Evolutionary conservation across 2,113 vertebrate species (phyloP).

Genomic region (Nycticorax nycticorax): DNA sequence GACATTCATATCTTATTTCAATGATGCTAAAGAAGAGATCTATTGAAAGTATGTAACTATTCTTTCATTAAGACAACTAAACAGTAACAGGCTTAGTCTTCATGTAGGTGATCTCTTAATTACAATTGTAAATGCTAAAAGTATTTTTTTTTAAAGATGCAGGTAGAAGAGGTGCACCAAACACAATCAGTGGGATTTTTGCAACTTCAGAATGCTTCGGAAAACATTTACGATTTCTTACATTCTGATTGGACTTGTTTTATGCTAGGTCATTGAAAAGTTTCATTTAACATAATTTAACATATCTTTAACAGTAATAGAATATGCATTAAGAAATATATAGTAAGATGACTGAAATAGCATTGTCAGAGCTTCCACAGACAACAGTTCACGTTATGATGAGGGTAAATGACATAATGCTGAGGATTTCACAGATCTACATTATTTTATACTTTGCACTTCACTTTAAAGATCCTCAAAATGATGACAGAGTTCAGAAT

Average conservation of each 20-base stretch:
- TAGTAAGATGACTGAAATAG: not conserved
- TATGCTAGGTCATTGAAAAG: not conserved
- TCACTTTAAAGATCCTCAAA: not conserved
- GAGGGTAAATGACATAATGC: not conserved
- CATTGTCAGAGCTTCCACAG: not conserved
- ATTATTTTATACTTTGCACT: not conserved
- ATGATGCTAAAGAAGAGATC: not conserved
- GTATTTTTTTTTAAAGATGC: not conserved
- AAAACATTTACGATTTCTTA: not conserved
- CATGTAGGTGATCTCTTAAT: not conserved
- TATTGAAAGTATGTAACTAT: not conserved
- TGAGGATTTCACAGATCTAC: not conserved
- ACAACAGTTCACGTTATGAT: not conserved
- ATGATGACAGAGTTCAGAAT: not conserved
- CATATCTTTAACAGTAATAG: not conserved
- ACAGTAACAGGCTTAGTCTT: not conserved
- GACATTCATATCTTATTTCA: not conserved
- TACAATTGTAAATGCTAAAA: not conserved
- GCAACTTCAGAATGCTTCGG: not conserved
- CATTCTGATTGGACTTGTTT: not conserved
- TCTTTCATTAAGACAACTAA: not conserved
- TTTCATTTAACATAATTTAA: not conserved
- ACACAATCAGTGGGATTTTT: not conserved
- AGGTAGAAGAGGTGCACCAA: not conserved
- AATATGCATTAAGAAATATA: not conserved